phyloP scores from a whole-genome alignment of 2,888 invertebrate genomes.

The Drosophila testacea region DNA sequence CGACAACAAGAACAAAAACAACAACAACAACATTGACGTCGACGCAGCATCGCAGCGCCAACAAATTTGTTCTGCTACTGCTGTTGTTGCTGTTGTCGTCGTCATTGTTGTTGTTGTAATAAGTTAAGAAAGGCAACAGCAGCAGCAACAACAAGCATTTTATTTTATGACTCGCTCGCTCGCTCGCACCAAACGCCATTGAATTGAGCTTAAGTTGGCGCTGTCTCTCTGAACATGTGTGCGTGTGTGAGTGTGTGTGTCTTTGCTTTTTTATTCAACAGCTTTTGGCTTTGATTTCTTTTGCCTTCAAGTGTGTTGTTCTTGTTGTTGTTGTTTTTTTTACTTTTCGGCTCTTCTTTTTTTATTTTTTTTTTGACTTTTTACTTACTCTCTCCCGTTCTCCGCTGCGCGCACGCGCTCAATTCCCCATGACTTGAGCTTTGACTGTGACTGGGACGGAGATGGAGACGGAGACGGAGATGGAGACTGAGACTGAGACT shows the following conservation, averaged over 20 bases:
- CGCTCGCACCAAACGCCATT: constrained; percentile 78
- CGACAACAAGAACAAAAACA: constrained; percentile 45
- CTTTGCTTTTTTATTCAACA: constrained; percentile 43
- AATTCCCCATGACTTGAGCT: constrained; percentile 42
- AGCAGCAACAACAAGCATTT: constrained; percentile 39
- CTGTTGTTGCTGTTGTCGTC: no score
- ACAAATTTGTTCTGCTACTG: constrained; percentile 44
- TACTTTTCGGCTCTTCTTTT: constrained; percentile 36
- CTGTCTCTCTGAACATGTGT: constrained; percentile 38
- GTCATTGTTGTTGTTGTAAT: constrained; percentile 59
- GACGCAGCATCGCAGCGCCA: constrained; percentile 63
- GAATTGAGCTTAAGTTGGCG: constrained; percentile 72
- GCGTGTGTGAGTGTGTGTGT: constrained; percentile 23
- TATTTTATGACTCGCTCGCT: constrained; percentile 59
- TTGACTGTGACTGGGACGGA: constrained; percentile 42
- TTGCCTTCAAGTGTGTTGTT: constrained; percentile 55
- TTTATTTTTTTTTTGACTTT: constrained; percentile 25
- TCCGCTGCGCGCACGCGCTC: constrained; percentile 66
- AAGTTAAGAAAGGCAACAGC: constrained; percentile 61
- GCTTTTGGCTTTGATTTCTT: constrained; percentile 76
- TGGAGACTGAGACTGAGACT: constrained; percentile 27
- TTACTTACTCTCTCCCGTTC: constrained; percentile 48
- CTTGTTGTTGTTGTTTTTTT: constrained; percentile 41
- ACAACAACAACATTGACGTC: constrained; percentile 22
- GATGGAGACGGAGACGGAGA: constrained; percentile 16